Conservation (phyloP, 1,140 invertebrate genomes). For the Calosoma granatense region DNA sequence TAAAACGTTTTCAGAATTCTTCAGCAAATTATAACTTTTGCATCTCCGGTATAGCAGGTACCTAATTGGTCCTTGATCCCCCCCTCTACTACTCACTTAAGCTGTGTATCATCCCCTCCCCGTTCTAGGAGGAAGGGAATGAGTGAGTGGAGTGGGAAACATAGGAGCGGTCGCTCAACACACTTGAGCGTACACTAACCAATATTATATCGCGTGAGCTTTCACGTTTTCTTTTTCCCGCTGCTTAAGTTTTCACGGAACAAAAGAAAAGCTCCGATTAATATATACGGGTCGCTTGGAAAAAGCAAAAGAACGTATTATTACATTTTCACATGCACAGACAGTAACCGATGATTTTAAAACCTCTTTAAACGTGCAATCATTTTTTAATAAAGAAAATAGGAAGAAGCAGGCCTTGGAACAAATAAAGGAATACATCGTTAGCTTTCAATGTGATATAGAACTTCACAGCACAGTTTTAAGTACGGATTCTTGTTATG, state of each 20-base stretch:
- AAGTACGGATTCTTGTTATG: neutral
- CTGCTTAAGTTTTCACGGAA: neutral
- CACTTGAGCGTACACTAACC: neutral
- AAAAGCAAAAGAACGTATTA: conserved; percentile 4
- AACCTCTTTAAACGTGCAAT: neutral
- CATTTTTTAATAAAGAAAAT: neutral
- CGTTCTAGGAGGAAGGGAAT: neutral
- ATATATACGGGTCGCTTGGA: neutral
- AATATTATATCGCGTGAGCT: conserved; percentile 1
- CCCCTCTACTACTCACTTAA: neutral
- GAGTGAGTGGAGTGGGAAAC: neutral
- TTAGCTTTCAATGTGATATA: neutral
- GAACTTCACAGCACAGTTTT: neutral
- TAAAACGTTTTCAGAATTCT: conserved; percentile 3
- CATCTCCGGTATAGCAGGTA: conserved; percentile 1
- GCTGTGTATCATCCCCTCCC: neutral
- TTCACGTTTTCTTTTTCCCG: neutral
- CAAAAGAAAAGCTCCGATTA: neutral
- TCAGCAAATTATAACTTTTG: conserved; percentile 3
- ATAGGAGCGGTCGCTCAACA: neutral
- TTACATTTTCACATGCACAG: neutral
- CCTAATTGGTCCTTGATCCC: neutral
- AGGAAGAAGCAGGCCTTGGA: neutral
- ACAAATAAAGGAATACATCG: neutral
- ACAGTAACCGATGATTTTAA: neutral